These are phyloP conservation scores for Platycheirus rosarum DNA, from an alignment of 2,888 invertebrate genomes.

Conservation along the genomic window DNA sequence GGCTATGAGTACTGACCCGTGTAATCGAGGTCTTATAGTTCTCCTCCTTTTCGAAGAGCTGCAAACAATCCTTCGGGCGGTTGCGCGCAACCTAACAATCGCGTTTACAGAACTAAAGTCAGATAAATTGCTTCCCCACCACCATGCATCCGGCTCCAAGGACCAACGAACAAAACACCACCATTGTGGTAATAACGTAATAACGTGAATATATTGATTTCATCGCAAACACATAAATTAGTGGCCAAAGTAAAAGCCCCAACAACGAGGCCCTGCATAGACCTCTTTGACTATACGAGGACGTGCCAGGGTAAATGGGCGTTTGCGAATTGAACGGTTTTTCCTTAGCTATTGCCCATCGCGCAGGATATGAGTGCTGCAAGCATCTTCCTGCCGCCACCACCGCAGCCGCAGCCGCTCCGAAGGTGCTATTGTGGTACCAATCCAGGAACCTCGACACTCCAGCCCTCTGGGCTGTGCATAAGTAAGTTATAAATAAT, in stretches of 20 bases:
- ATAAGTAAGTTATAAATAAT: conserved; percentile 83
- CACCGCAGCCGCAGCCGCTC: conserved; percentile 4
- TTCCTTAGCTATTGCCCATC: conserved; percentile 49
- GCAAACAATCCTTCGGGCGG: conserved; percentile 46
- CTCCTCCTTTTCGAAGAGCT: conserved; percentile 19
- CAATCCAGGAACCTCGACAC: conserved; percentile 30
- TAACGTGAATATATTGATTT: conserved; percentile 75
- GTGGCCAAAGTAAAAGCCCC: conserved; percentile 68
- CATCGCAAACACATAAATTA: conserved; percentile 76
- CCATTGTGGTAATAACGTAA: conserved; percentile 67
- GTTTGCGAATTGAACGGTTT: conserved; percentile 58
- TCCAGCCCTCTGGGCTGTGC: conserved; percentile 57
- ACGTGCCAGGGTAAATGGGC: conserved; percentile 60
- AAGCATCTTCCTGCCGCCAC: conserved; percentile 28
- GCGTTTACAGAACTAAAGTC: conserved; percentile 32
- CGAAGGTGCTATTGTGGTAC: conserved; percentile 58
- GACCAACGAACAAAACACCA: neutral
- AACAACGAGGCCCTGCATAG: conserved; percentile 54
- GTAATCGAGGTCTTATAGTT: conserved; percentile 33
- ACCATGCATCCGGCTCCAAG: neutral
- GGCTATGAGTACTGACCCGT: conserved; percentile 54
- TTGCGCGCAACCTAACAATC: conserved; percentile 12
- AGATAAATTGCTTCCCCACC: conserved; percentile 39
- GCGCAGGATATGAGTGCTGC: conserved; percentile 47
- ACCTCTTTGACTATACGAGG: conserved; percentile 9